Conservation (phyloP, 2,888 invertebrate genomes). For the Aleiodes leptofemur region DNA sequence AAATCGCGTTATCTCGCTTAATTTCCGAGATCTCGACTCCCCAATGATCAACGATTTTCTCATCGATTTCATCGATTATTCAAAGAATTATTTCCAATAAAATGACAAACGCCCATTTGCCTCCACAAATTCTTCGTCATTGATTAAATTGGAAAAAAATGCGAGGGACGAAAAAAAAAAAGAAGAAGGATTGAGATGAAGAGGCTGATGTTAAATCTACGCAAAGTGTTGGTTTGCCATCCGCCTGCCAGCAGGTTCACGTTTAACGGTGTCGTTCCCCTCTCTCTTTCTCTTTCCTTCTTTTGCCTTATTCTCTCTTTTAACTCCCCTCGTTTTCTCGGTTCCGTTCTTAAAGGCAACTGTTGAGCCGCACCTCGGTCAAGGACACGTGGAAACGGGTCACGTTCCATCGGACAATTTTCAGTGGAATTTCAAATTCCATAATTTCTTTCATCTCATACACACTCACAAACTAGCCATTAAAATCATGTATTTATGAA, state of each 20-base stretch:
- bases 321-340: slow-evolving; percentile 2
- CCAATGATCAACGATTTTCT: too few species aligned
- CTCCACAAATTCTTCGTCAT: neutral
- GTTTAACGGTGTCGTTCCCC: slow-evolving; percentile 57
- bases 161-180: neutral
- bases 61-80: too few species aligned
- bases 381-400: slow-evolving; percentile 71
- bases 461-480: neutral
- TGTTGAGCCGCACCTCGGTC: slow-evolving; percentile 68
- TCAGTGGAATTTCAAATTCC: slow-evolving; percentile 19
- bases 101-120: too few species aligned
- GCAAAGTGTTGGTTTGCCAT: slow-evolving; percentile 41
- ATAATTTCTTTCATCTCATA: neutral
- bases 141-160: slow-evolving; percentile 1
- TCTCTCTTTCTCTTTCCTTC: slow-evolving; percentile 26
- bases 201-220: slow-evolving; percentile 31
- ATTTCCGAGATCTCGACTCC: too few species aligned
- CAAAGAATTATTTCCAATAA: too few species aligned
- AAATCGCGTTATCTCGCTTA: too few species aligned
- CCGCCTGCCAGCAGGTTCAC: slow-evolving; percentile 52
- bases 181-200: slow-evolving; percentile 25
- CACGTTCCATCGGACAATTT: slow-evolving; percentile 59
- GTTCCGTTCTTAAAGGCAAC: slow-evolving; percentile 55
- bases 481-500: neutral
- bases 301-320: neutral